Evolutionary conservation across 1,140 invertebrate species (phyloP).

Genomic region (Phortica variegata): DNA sequence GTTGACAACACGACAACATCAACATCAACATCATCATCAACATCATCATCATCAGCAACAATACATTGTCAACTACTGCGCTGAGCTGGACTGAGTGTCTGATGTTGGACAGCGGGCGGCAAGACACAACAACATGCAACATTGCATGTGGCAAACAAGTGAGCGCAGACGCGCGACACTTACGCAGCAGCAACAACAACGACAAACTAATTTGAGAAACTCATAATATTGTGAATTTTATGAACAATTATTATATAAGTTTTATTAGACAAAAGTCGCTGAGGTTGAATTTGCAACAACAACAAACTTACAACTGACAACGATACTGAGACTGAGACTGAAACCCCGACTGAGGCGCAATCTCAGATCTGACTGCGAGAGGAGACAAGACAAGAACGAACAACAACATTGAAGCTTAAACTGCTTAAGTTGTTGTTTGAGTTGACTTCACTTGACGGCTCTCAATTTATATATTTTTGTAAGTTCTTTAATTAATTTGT

Average conservation of each 20-base stretch:
- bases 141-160: slow-evolving; percentile 23
- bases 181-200: slow-evolving; percentile 2
- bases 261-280: slow-evolving; percentile 39
- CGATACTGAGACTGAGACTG: too few species aligned
- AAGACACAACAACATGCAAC: slow-evolving; percentile 49
- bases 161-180: slow-evolving; percentile 9
- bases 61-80: slow-evolving; percentile 17
- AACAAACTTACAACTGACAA: slow-evolving; percentile 2
- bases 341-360: too few species aligned
- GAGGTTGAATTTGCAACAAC: slow-evolving; percentile 2
- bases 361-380: too few species aligned
- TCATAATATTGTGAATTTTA: slow-evolving; percentile 55
- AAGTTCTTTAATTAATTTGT: slow-evolving; percentile 50
- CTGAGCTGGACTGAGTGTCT: too few species aligned
- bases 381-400: too few species aligned
- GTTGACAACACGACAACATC: slow-evolving; percentile 52
- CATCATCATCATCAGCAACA: background rate
- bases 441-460: too few species aligned
- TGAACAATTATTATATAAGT: slow-evolving; percentile 57
- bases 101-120: slow-evolving; percentile 19
- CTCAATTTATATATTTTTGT: background rate
- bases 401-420: background rate
- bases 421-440: too few species aligned
- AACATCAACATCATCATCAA: slow-evolving; percentile 21
- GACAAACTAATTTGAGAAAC: slow-evolving; percentile 54